Evolutionary conservation across 1,140 invertebrate genomes (phyloP), one percentile per base, ranked within the genome.

Genomic region (Aphaenogaster rudis): DNA sequence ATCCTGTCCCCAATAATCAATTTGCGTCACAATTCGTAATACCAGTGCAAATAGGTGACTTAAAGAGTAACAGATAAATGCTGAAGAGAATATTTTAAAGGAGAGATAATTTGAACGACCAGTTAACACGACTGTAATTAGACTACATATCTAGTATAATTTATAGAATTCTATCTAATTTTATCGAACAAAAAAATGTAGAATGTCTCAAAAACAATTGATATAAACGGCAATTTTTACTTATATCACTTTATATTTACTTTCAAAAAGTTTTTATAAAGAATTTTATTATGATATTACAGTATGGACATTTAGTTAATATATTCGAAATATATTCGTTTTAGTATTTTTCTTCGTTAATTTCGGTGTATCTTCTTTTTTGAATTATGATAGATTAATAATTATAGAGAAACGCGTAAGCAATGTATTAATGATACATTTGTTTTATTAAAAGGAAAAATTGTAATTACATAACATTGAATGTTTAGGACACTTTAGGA

Each of bases 381-480:
- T 17, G 1, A 66, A 17, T 74, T n/a, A 74, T 8, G 17, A 74
- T 72, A 33, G 61, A 59, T 33, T 80, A 67, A 59, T 59, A 52
- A 39, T 79, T 8, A 17, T n/a, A n/a, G 11, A 79, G 13, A 82
- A 72, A 74, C 7, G 5, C 7, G 5, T 9, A 69, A 45, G n/a
- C 11, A 48, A 82, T 45, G 48, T 77, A 52, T 45, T 79, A 86
- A 84, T 90, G 74, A 72, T 79, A 87, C 36, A 59, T 84, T 90
- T 64, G 2, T 90, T 90, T 90, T 90, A 90, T 90, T 90, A 89
- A 86, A 90, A 89, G 79, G 88, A 63, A 89, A 89, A 86, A 81
- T 61, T 66, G 50, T 86, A 88, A 86, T 82, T 86, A 87, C 57
- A 88, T 90, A 90, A 90, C 85, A 87, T 50, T 86, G 63, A 72